phyloP scores from a whole-genome alignment of 2,797 vertebrate species.

The Centropyge bicolor region DNA sequence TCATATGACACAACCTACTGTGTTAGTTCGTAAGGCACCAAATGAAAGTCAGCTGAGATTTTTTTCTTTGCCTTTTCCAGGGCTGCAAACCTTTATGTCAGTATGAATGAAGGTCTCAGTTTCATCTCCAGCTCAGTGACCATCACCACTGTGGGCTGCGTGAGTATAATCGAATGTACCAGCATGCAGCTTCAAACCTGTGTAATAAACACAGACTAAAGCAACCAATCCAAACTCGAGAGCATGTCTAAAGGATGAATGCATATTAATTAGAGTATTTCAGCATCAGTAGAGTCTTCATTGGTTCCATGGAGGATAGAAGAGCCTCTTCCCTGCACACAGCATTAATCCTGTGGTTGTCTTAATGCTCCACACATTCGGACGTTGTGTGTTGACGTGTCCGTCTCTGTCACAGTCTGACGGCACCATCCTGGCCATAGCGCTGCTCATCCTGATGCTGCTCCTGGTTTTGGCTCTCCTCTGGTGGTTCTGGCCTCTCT shows the following conservation, averaged over 20 bases:
- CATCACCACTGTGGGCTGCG: slow-evolving; percentile 96
- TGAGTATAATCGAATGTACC: slow-evolving; percentile 83
- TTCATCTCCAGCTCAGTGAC: slow-evolving; percentile 99
- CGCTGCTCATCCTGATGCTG: slow-evolving; percentile 94
- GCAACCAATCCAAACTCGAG: background rate
- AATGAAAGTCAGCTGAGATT: slow-evolving; percentile 12
- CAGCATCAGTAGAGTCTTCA: slow-evolving; percentile 8
- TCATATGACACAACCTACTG: background rate
- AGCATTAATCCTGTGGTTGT: slow-evolving; percentile 13
- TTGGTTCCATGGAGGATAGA: slow-evolving; percentile 19
- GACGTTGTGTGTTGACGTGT: slow-evolving; percentile 43
- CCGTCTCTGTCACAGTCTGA: slow-evolving; percentile 89
- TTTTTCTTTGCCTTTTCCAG: slow-evolving; percentile 76
- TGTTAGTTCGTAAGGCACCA: slow-evolving; percentile 10
- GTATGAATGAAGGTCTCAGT: slow-evolving; percentile 98
- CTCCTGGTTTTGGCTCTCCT: slow-evolving; percentile 93
- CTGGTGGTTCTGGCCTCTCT: slow-evolving; percentile 99
- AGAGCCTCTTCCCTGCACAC: slow-evolving; percentile 9
- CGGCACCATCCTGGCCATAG: slow-evolving; percentile 95
- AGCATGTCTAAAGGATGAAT: slow-evolving; percentile 19
- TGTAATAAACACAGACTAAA: background rate
- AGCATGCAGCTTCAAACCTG: background rate
- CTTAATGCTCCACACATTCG: slow-evolving; percentile 13
- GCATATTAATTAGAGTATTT: slow-evolving; percentile 14
- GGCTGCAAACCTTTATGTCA: slow-evolving; percentile 96